phyloP scores from a whole-genome alignment of 1,140 invertebrate genomes.

The Micrasema longulum region DNA sequence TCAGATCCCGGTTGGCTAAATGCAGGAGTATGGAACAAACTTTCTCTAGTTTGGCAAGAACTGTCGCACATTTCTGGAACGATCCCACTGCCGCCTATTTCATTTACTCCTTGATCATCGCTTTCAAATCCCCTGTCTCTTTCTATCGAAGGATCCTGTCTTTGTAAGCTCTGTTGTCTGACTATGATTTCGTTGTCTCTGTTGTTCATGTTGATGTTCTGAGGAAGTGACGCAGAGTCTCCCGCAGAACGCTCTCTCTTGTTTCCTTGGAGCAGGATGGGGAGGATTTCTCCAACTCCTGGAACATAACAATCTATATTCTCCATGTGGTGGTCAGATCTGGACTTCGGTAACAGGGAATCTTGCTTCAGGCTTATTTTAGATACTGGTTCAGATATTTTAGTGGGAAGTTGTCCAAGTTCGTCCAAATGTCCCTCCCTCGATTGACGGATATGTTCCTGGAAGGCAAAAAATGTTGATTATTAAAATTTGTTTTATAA shows the following conservation, averaged over 20 bases:
- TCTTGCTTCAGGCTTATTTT: constrained; percentile 56
- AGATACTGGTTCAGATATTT: constrained; percentile 58
- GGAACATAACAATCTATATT: constrained; percentile 64
- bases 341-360: constrained; percentile 33
- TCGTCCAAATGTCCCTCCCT: constrained; percentile 81
- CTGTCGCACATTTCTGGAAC: constrained; percentile 80
- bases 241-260: constrained; percentile 32
- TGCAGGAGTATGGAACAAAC: constrained; percentile 71
- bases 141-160: constrained; percentile 66
- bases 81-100: constrained; percentile 32
- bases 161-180: constrained; percentile 63
- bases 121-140: constrained; percentile 62
- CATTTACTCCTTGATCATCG: constrained; percentile 41
- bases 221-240: constrained; percentile 3
- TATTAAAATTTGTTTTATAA: too few species aligned
- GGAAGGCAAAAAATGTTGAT: constrained; percentile 56
- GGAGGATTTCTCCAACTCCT: constrained; percentile 62
- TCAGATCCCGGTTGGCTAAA: constrained; percentile 59
- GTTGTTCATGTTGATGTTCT: constrained; percentile 42
- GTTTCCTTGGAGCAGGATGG: constrained; percentile 57
- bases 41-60: constrained; percentile 83
- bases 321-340: constrained; percentile 42
- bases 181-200: constrained; percentile 61
- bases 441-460: constrained; percentile 85
- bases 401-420: constrained; percentile 69